A percentile compares a stretch with the other conserved stretches of the same genome.
These are phyloP conservation scores for Embidobia sp. DNA, from an alignment of 2,888 invertebrate genomes.

Conservation along the genomic window DNA sequence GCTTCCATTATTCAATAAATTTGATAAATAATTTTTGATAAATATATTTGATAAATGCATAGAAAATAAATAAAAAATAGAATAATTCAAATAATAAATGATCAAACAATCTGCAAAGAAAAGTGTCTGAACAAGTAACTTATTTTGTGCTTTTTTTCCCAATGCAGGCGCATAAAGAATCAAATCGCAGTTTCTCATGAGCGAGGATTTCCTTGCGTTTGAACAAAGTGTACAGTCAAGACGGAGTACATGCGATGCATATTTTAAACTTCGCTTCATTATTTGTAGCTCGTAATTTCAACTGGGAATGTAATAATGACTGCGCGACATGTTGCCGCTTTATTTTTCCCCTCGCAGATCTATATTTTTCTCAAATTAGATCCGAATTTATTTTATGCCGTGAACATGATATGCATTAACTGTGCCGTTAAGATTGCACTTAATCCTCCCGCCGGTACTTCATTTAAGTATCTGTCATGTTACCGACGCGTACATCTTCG, in stretches of 20 bases:
- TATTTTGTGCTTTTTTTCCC: no score
- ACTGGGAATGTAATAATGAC: conserved; percentile 39
- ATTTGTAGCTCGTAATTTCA: conserved; percentile 49
- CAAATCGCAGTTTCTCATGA: conserved; percentile 18
- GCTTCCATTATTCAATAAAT: no score
- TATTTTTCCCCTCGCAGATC: conserved; percentile 34
- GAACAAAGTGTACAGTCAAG: conserved; percentile 25
- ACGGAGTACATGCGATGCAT: conserved; percentile 15
- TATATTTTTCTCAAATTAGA: conserved; percentile 56
- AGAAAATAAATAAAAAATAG: no score
- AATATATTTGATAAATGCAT: no score
- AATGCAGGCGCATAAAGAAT: conserved; percentile 22
- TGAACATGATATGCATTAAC: conserved; percentile 37
- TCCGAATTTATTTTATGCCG: conserved; percentile 45
- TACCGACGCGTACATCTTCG: conserved; percentile 48
- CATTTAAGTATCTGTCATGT: conserved; percentile 55
- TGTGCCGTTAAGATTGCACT: conserved; percentile 55
- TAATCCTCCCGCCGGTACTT: conserved; percentile 49
- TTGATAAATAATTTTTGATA: no score
- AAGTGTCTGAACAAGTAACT: no score
- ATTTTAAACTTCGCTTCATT: conserved; percentile 40
- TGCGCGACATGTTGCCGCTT: conserved; percentile 40
- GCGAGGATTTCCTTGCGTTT: conserved; percentile 17
- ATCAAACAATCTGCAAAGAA: no score
- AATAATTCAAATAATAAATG: no score